Evolutionary conservation across 2,888 invertebrate species (phyloP), one percentile per base, ranked within the genome.

Genomic region (Ophonus ardosiacus): DNA sequence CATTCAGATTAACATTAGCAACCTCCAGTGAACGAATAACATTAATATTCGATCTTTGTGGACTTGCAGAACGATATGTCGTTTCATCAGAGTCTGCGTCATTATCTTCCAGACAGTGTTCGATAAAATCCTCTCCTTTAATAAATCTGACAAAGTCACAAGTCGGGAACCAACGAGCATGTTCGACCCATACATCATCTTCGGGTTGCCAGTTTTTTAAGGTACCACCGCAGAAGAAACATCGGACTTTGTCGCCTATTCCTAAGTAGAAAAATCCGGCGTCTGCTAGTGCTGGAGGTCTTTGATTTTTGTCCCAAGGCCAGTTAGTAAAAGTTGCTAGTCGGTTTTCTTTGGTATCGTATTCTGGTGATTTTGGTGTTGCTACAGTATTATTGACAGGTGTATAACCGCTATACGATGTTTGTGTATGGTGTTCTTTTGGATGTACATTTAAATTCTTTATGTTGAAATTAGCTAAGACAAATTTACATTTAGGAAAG

Each of bases 401-500:
- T 31, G 31, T 0, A 31, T 5, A 31, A 43, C 8, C 3, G 7
- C 0, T 5, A 13, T 51, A 1, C 8, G 13, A 2, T 13, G 8
- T 3, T 8, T 51, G 0, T 8, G 43, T 51, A 13, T 5, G 1
- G 1, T 43, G 43, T 24, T 24, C 31, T 31, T 31, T 31, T 5
- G 31, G 31, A 5, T 0, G 13, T 51, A 2, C 1, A 87, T 89
- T 74, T 88, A 87, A 83, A 88, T 90, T 87, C 86, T 90, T 88
- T 76, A 90, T 90, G 90, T 89, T 89, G 90, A 90, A 91, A 90
- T 88, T 91, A 91, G 88, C 91, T 89, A 87, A 91, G 87, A 90
- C 91, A 88, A 93, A 95, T 65, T 93, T 92, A 89, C 95, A 95
- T 65, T 90, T 89, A 0, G 94, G 94, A 89, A 94, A 94, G 88